These are phyloP conservation scores for Strigamia maritima DNA, from an alignment of 2,888 invertebrate genomes.

Conservation along the genomic window DNA sequence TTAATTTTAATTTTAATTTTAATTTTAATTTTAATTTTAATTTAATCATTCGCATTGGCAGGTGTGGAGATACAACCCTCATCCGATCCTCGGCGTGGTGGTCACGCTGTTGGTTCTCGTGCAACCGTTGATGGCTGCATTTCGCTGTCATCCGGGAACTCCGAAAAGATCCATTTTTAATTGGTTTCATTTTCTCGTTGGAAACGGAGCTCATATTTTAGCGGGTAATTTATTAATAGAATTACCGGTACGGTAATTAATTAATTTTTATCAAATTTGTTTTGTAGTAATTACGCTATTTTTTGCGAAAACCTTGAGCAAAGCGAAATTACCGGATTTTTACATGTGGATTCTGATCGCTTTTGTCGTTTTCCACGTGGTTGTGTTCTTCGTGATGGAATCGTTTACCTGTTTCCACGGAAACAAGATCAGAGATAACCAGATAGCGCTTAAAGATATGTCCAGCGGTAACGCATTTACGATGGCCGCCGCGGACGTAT, in stretches of 20 bases:
- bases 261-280: background rate
- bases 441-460: constrained; percentile 38
- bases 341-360: constrained; percentile 83
- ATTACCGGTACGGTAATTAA: constrained; percentile 37
- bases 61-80: constrained; percentile 63
- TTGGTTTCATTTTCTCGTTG: constrained; percentile 86
- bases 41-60: no score
- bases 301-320: constrained; percentile 79
- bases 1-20: no score
- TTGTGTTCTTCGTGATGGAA: constrained; percentile 69
- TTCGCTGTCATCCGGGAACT: constrained; percentile 80
- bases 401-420: constrained; percentile 49
- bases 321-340: constrained; percentile 82
- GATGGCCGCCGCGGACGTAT: background rate
- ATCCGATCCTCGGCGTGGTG: constrained; percentile 75
- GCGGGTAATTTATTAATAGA: constrained; percentile 74
- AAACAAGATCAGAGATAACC: constrained; percentile 46
- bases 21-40: no score
- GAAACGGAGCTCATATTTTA: constrained; percentile 81
- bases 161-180: constrained; percentile 77
- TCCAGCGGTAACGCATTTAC: constrained; percentile 36
- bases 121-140: constrained; percentile 74
- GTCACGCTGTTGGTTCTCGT: constrained; percentile 60
- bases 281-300: constrained; percentile 82
- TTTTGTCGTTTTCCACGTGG: constrained; percentile 83